Percentiles rank a stretch among this genome's conserved stretches.
phyloP scores from a whole-genome alignment of 1,140 invertebrate genomes.

The Agrypnia vestita region DNA sequence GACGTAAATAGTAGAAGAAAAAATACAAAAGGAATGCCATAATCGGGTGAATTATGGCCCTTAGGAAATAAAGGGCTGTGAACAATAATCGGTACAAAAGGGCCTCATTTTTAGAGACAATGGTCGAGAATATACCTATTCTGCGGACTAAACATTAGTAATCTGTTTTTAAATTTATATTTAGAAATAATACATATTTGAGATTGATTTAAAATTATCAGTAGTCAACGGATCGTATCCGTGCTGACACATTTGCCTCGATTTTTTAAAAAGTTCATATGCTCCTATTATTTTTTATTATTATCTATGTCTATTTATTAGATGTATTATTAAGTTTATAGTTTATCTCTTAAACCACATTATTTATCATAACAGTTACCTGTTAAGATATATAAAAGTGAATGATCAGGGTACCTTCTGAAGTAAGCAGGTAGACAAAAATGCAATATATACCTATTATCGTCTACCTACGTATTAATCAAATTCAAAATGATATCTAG shows the following conservation, averaged over 20 bases:
- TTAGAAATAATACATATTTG: too few relatives aligned
- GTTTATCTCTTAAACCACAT: too few relatives aligned
- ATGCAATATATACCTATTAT: too few relatives aligned
- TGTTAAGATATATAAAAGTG: neutral
- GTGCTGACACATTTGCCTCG: too few relatives aligned
- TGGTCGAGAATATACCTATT: neutral
- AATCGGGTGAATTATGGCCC: slow-evolving; percentile 60
- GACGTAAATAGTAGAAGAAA: slow-evolving; percentile 52
- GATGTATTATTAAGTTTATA: too few relatives aligned
- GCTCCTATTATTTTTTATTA: too few relatives aligned
- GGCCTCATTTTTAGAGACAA: slow-evolving; percentile 14
- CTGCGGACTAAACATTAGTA: too few relatives aligned
- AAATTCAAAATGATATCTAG: neutral
- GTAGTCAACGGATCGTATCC: too few relatives aligned
- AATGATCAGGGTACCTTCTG: neutral
- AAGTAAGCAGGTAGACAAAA: neutral
- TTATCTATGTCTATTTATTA: too few relatives aligned
- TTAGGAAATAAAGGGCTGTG: slow-evolving; percentile 30
- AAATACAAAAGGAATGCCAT: slow-evolving; percentile 50
- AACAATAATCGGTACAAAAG: slow-evolving; percentile 21
- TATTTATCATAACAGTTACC: neutral
- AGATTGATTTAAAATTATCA: too few relatives aligned
- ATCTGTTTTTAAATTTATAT: too few relatives aligned
- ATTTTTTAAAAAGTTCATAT: too few relatives aligned
- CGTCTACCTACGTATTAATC: neutral